These are phyloP conservation scores for Lithophane leautieri DNA, from an alignment of 2,888 invertebrate genomes.

Conservation along the genomic window DNA sequence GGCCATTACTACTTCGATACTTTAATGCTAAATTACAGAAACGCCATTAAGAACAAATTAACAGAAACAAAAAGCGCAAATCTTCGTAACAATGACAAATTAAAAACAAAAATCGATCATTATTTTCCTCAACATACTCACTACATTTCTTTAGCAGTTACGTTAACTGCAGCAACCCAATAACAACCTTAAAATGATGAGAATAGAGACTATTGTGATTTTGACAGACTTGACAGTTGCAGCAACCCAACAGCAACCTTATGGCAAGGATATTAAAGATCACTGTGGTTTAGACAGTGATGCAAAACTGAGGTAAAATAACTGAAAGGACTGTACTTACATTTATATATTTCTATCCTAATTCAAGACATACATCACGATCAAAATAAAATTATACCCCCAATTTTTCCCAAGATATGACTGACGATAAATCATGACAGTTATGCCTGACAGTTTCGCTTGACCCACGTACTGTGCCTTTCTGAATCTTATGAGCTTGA, in stretches of 20 bases:
- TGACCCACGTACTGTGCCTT: conserved; percentile 67
- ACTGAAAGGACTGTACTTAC: background rate
- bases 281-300: background rate
- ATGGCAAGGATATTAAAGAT: background rate
- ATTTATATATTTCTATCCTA: conserved; percentile 8
- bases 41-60: background rate
- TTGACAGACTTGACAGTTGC: background rate
- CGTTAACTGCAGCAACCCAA: background rate
- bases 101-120: background rate
- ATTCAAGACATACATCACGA: conserved; percentile 28
- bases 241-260: background rate
- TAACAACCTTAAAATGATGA: background rate
- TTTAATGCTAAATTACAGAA: background rate
- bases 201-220: background rate
- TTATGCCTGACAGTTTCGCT: conserved; percentile 53
- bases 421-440: conserved; percentile 60
- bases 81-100: background rate
- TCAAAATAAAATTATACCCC: conserved; percentile 58
- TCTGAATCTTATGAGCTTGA: conserved; percentile 59
- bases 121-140: background rate
- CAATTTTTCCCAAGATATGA: conserved; percentile 36
- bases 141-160: background rate
- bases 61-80: background rate
- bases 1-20: too few relatives aligned
- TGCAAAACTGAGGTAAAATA: background rate